These are phyloP conservation scores for Catamblyrhynchus diadema DNA, from an alignment of 2,797 vertebrate species.

Conservation along the genomic window DNA sequence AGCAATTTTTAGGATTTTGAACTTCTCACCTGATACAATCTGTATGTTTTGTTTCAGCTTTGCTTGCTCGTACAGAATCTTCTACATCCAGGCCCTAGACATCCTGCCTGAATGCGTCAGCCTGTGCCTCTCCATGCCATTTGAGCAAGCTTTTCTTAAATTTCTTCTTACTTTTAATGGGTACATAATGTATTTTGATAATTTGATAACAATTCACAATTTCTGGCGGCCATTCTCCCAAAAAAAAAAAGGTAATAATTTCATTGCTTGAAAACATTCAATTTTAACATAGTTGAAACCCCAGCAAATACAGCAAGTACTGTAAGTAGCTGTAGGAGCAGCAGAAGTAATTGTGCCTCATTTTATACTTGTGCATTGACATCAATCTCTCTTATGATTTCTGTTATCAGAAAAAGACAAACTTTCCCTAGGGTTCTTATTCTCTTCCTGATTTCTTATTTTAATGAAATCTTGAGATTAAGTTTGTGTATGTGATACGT, in stretches of 20 bases:
- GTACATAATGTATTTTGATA: neutral
- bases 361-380: neutral
- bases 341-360: neutral
- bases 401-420: neutral
- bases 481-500: neutral
- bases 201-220: neutral
- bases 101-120: neutral
- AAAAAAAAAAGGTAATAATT: neutral
- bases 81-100: fast-evolving
- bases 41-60: neutral
- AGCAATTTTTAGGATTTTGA: neutral
- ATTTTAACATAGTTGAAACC: neutral
- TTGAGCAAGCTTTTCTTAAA: neutral
- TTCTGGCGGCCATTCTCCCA: neutral
- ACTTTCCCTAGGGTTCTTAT: neutral
- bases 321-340: neutral
- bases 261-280: neutral
- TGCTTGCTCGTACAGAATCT: neutral
- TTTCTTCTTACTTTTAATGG: neutral
- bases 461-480: neutral
- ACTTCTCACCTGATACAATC: neutral
- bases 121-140: neutral
- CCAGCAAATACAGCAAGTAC: neutral
- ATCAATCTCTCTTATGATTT: neutral
- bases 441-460: neutral